Conservation (phyloP, 2,113 vertebrate species). For the Oceanodroma tethys region DNA sequence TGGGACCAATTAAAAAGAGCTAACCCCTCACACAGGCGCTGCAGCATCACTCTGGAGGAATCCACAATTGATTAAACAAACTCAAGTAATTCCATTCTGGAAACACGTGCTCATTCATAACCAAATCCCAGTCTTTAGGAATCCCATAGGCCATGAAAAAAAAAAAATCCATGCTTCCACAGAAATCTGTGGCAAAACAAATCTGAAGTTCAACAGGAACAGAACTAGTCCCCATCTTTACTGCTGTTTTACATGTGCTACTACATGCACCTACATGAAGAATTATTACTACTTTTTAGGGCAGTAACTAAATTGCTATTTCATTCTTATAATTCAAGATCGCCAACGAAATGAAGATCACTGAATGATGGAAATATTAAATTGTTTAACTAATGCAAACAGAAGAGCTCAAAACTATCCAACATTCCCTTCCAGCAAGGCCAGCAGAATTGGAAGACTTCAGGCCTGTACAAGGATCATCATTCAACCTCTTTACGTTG, state of each 20-base stretch:
- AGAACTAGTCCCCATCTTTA: not conserved
- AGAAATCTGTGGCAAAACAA: not conserved
- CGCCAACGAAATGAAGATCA: not conserved
- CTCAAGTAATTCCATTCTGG: conserved; percentile 36
- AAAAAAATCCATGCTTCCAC: not conserved
- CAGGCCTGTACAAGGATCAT: not conserved
- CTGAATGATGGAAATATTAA: not conserved
- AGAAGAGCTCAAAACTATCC: not conserved
- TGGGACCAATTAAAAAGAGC: conserved; percentile 39
- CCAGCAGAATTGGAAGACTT: not conserved
- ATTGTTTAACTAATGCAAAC: not conserved
- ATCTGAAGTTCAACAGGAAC: not conserved
- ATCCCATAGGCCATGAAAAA: not conserved
- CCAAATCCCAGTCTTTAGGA: not conserved
- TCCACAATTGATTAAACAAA: conserved; percentile 45
- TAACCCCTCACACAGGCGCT: not conserved
- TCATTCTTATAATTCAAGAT: not conserved
- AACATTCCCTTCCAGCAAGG: not conserved
- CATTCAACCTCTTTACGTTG: not conserved
- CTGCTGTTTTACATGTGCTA: not conserved
- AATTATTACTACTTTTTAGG: not conserved
- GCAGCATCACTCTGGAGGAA: conserved; percentile 4
- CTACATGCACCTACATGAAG: not conserved
- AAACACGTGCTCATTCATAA: conserved; percentile 29
- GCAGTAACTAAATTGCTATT: not conserved